Base-by-base conservation (phyloP, 2,113 vertebrate species). In the Mobula birostris region DNA sequence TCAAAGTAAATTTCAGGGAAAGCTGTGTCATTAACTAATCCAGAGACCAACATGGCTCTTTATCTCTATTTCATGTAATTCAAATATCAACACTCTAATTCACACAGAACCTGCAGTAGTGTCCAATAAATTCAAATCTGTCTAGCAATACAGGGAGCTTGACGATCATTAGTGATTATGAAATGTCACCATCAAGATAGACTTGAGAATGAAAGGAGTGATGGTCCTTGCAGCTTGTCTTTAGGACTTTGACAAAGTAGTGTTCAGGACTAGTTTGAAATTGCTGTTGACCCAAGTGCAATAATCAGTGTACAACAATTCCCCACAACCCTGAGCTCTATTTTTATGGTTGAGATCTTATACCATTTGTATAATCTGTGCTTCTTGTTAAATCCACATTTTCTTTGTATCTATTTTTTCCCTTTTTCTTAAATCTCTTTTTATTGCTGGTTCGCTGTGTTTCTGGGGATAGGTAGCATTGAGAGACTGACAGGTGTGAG, bases 71-170 rank as follows among this genome's bases (percentile, higher is more conserved):
- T 72, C 21, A 92, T 72, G 15, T 92, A 72, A 92, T 72, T 70
- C 32, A 40, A 92, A 72, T 72, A 93, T 72, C 90, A 93, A 93
- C 58, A 63, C 70, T 66, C 17, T 74, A 21, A 72, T 93, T 93
- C 68, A 93, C 7, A 19, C 32, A 27, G 21, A 93, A 40, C 19
- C 61, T 19, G n/a, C 17, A 68, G 5, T 40, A 19, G 2, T 93
- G 9, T 5, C 32, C 3, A 74, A 72, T 92, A 93, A 93, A 68
- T 29, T 66, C 63, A 7, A 85, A 87, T 87, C 56, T 90, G 32
- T 19, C 66, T 66, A 66, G 66, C 83, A 36, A 32, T 58, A 66
- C 56, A 61, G 14, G 58, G 63, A 32, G 21, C 36, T 48, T 40
- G 36, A 40, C 24, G 17, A 24, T 93, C 40, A 48, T 72, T 12